phyloP scores from a whole-genome alignment of 2,113 vertebrate species.

The Nibea albiflora region DNA sequence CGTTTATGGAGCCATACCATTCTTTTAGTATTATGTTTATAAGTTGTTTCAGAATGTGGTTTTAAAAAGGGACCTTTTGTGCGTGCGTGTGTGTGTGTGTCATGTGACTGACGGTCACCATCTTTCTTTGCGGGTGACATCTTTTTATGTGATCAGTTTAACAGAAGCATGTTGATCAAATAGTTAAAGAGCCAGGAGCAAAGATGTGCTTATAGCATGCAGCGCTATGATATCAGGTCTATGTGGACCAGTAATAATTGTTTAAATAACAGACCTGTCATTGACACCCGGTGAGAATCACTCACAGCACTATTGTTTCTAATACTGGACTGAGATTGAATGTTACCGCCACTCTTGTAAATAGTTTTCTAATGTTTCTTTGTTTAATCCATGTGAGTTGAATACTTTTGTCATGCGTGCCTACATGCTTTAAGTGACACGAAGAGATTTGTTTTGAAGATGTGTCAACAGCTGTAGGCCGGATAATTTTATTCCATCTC shows the following conservation, averaged over 20 bases:
- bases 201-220: constrained; percentile 50
- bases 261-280: constrained; percentile 13
- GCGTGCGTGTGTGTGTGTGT: background rate
- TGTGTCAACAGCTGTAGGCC: background rate
- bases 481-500: constrained; percentile 26
- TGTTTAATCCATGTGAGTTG: constrained; percentile 40
- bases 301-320: constrained; percentile 43
- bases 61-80: constrained; percentile 59
- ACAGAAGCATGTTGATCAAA: constrained; percentile 47
- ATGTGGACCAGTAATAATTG: constrained; percentile 34
- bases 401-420: constrained; percentile 47
- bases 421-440: constrained; percentile 41
- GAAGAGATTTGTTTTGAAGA: background rate
- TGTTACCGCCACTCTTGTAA: constrained; percentile 65
- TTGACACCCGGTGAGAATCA: constrained; percentile 9
- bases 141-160: background rate
- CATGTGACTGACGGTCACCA: constrained; percentile 50
- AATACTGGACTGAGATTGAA: constrained; percentile 51
- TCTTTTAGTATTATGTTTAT: constrained; percentile 48
- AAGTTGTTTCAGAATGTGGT: constrained; percentile 22
- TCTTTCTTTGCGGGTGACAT: constrained; percentile 9
- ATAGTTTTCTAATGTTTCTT: constrained; percentile 59
- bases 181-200: constrained; percentile 23
- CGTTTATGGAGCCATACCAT: constrained; percentile 47
- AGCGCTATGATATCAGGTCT: constrained; percentile 38